A percentile compares a stretch with the other conserved stretches of the same genome.
phyloP scores from a whole-genome alignment of 2,113 vertebrate species.

The Prinia subflava region DNA sequence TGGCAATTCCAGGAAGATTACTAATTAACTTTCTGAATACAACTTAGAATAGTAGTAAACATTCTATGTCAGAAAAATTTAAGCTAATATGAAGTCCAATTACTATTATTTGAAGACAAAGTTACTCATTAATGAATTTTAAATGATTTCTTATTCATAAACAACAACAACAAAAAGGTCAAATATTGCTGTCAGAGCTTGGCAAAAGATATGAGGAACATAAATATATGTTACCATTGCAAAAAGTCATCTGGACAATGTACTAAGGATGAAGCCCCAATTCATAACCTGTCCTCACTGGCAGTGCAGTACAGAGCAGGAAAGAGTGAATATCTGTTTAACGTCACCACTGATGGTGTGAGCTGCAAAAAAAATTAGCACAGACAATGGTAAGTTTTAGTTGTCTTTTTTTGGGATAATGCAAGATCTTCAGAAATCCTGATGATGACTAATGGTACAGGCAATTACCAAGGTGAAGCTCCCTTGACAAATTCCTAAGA shows the following conservation, averaged over 20 bases:
- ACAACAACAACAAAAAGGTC: background rate
- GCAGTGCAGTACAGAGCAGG: background rate
- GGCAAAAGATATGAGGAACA: background rate
- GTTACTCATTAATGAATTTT: background rate
- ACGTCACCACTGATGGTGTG: background rate
- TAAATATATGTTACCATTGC: background rate
- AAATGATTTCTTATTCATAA: background rate
- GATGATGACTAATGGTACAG: background rate
- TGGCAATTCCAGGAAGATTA: background rate
- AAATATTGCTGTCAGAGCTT: background rate
- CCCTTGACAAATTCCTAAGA: background rate
- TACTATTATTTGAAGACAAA: background rate
- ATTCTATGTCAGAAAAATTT: background rate
- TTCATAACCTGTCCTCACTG: background rate
- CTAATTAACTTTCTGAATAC: background rate
- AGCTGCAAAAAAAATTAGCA: background rate
- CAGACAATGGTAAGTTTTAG: background rate
- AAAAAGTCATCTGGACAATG: background rate
- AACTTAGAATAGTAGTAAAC: background rate
- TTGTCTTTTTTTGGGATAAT: background rate
- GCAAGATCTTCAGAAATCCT: background rate
- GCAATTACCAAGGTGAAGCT: background rate
- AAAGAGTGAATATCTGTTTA: background rate
- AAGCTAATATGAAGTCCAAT: background rate
- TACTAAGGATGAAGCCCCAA: background rate